Conservation (phyloP, 2,113 vertebrate genomes). For the Bolborhynchus lineola region DNA sequence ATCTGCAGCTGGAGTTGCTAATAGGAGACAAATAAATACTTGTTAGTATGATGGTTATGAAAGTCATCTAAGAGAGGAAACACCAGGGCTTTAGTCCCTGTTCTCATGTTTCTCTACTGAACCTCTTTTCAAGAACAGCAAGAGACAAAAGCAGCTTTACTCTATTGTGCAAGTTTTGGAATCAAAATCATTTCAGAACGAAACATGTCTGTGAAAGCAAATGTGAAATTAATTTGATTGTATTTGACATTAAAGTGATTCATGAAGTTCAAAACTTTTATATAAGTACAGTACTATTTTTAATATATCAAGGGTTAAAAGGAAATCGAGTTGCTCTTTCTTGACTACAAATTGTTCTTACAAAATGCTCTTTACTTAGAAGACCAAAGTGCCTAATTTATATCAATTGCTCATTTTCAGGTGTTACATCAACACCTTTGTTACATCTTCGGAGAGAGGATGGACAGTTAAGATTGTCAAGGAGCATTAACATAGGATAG, state of each 20-base stretch:
- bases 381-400: neutral
- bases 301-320: neutral
- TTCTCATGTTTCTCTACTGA: neutral
- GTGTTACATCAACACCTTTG: neutral
- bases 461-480: neutral
- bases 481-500: neutral
- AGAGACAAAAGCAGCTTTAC: neutral
- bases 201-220: neutral
- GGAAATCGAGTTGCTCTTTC: neutral
- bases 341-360: neutral
- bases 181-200: neutral
- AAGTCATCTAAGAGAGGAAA: neutral
- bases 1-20: neutral
- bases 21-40: neutral
- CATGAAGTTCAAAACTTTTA: neutral
- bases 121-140: neutral
- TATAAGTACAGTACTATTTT: neutral
- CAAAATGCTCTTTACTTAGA: neutral
- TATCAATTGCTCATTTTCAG: neutral
- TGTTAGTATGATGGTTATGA: neutral
- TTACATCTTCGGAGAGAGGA: neutral
- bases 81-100: neutral
- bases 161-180: neutral
- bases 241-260: neutral
- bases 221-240: neutral